phyloP scores from a whole-genome alignment of 2,113 vertebrate species.

The Motacilla alba region DNA sequence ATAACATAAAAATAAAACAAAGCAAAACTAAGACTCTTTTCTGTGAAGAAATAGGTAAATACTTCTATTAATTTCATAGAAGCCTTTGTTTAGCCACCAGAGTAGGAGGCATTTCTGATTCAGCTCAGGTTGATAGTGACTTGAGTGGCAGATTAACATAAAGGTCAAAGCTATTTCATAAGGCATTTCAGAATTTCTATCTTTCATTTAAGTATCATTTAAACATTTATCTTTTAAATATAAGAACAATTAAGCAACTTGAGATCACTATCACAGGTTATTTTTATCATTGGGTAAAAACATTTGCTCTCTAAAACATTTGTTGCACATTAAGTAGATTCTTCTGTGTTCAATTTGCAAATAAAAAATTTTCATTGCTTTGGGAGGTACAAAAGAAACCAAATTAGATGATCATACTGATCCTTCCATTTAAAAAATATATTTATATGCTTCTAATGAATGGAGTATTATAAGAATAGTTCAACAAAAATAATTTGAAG shows the following conservation, averaged over 20 bases:
- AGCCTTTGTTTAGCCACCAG: not conserved
- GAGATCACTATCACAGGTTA: not conserved
- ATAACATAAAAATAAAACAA: not conserved
- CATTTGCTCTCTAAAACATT: not conserved
- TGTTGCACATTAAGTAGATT: not conserved
- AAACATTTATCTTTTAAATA: not conserved
- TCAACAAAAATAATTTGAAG: not conserved
- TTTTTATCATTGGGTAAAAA: not conserved
- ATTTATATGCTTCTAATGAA: not conserved
- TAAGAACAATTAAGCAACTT: not conserved
- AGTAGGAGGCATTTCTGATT: not conserved
- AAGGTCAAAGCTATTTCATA: not conserved
- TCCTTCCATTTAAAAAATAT: not conserved
- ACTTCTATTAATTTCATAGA: not conserved
- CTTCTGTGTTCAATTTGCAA: not conserved
- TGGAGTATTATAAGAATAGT: not conserved
- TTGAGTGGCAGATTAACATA: not conserved
- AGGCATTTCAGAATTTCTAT: not conserved
- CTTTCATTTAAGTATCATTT: not conserved
- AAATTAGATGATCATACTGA: not conserved
- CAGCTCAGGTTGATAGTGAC: not conserved
- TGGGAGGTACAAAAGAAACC: not conserved
- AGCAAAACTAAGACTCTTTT: not conserved
- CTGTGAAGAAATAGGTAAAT: not conserved
- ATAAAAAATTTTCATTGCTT: not conserved